Evolutionary conservation across 2,888 invertebrate species (phyloP), one percentile per base, ranked within the genome.

Genomic region (Chloromyia formosa): DNA sequence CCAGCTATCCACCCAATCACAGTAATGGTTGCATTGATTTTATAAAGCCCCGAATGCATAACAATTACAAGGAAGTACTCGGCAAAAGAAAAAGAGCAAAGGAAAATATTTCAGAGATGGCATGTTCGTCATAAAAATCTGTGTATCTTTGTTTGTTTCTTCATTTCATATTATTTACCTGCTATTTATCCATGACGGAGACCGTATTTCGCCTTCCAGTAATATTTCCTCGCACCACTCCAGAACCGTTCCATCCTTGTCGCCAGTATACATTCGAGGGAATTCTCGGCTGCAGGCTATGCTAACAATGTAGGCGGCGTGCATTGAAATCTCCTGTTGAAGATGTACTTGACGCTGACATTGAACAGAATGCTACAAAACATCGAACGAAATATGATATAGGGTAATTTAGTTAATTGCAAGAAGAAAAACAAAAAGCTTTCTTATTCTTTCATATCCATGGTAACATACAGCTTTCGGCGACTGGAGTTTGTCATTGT

Each of bases 181-280:
- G 12, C 35, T 22, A 71, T 56, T 40, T 14, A n/a, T 71, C 71
- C 71, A 71, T 22, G 16, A 53, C 23, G 12, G 22, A 27, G 68
- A 22, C 58, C 9, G n/a, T 1, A 18, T 56, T 56, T 56, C 56
- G 56, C 5, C 53, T 53, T 54, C 16, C 61, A 4, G 61, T 66
- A 4, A 4, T 40, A 9, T 53, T 58, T 69, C 56, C 14, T 22
- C 27, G 1, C n/a, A 54, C 76, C 76, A 76, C 53, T 76, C 76
- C 10, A 76, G 4, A 60, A 76, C 45, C 5, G 12, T 54, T 1
- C 76, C 76, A 18, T 64, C 27, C 20, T 20, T 68, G 20, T 76
- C 76, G 14, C 35, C 76, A 5, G 74, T 71, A 35, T 62, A 76
- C 0, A 76, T 20, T 23, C 22, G 74, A 4, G 20, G 27, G 62